Base-by-base conservation (phyloP, 2,797 vertebrate species). In the Coracias cyanogaster region DNA sequence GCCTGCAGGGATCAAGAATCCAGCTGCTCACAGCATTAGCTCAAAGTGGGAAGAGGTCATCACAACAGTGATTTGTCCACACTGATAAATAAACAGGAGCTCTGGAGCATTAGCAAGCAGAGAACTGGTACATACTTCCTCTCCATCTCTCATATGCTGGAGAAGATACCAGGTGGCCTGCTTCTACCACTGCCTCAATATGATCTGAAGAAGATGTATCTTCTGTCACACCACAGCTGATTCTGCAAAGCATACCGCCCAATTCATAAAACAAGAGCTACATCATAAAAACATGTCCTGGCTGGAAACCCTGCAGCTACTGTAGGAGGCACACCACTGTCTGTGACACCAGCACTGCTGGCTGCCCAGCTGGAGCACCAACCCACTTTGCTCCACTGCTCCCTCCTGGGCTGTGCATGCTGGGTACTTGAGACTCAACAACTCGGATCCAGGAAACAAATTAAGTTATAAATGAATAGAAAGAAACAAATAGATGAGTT, bases 1-100 rank as follows among this genome's bases (percentile, higher is more conserved):
- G 26, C 22, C 51, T 72, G 31, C 12, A 70, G 52, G 46, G 52
- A 93, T 21, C 37, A 84, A 73, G 57, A 73, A 71, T 48, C 41
- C 54, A 88, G 69, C 54, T 93, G 54, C 48, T 82, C 49, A 51
- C 78, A 87, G 76, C 77, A 84, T 60, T 49, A 84, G 33, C 48
- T 86, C 78, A 41, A 73, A 89, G 60, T 10, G 4, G 46, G 31
- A 45, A 77, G 78, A 90, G 58, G 87, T 79, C 95, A 82, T 62
- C 71, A 71, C 74, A 88, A 21, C 55, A 80, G 60, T 33, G 15
- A 78, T 82, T 73, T 67, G 65, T 73, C 41, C 74, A 39, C 2
- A 5, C 55, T 67, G 41, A 65, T 49, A 87, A 73, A 95, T 43
- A 94, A 96, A 85, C 37, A 94, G 65, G 66, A 71, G 13, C 15